Base-by-base conservation (phyloP, 2,888 invertebrate genomes). In the Melanophora roralis region DNA sequence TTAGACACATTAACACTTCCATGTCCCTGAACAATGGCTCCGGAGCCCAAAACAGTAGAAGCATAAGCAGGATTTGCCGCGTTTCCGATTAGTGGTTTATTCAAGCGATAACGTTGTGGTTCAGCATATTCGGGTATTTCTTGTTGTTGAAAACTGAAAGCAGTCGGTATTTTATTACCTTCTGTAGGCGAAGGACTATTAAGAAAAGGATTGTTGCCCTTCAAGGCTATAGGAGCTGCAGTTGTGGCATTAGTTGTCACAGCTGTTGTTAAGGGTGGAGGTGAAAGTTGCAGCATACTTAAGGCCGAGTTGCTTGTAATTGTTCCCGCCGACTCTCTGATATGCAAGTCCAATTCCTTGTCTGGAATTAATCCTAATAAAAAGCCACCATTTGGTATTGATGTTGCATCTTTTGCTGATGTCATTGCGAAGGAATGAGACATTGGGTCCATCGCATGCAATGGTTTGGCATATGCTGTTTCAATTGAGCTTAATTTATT, bases 11-110 rank as follows among this genome's bases (percentile, higher is more conserved):
- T 69, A 69, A 65, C 76, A 77, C 36, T 59, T 64, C 23, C 69
- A 11, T 51, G 57, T 6, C 19, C 14, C 8, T 43, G 6, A 8
- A 36, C 45, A 7, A 64, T 47, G 19, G 16, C 27, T 21, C 53
- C 64, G 0, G 60, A 49, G 19, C 69, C 64, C 57, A 57, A 49
- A 12, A 55, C 43, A 2, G 64, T 74, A 0, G 40, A 45, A 60
- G 60, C 59, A 72, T 64, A 57, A 49, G 32, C 78, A 64, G 9
- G 43, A 78, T 19, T 36, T 19, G 47, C 47, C 79, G 89, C 88
- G 6, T 5, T 27, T 59, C 91, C 89, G 92, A 92, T 62, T 6
- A 93, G 93, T 64, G 93, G 53, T 49, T 68, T 85, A 55, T 86
- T 82, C 11, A 86, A 85, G 40, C 88, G 88, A 81, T 88, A 81